Percentiles rank a stretch among this genome's conserved stretches.
These are phyloP conservation scores for Teleogryllus oceanicus DNA, from an alignment of 2,888 invertebrate genomes.

Conservation along the genomic window DNA sequence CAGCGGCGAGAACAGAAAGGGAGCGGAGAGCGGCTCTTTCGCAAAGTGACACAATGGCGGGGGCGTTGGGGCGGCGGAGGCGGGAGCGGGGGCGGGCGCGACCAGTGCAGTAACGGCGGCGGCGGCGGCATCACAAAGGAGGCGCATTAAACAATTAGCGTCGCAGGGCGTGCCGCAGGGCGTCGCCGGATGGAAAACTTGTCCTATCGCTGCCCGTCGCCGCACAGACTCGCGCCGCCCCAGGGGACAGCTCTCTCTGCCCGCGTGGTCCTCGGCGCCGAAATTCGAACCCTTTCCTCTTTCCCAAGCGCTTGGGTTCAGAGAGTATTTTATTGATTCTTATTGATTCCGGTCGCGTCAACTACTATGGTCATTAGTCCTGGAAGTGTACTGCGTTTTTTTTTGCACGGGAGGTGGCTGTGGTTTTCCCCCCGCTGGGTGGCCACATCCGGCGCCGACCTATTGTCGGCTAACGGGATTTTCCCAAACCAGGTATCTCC, in stretches of 20 bases:
- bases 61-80: background rate
- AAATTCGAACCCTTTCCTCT: background rate
- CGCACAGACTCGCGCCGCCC: background rate
- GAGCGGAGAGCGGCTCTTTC: background rate
- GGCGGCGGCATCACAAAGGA: background rate
- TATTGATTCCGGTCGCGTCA: too few species aligned
- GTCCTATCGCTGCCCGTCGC: background rate
- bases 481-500: too few species aligned
- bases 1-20: background rate
- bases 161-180: background rate
- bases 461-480: too few species aligned
- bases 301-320: too few species aligned
- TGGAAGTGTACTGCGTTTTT: too few species aligned
- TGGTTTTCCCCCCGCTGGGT: too few species aligned
- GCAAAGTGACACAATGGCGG: conserved; percentile 18
- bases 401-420: too few species aligned
- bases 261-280: background rate
- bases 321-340: too few species aligned
- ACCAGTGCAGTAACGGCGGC: background rate
- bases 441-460: too few species aligned
- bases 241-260: background rate
- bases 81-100: background rate
- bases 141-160: conserved; percentile 3
- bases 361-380: too few species aligned
- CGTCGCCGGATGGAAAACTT: conserved; percentile 1